Base-by-base conservation (phyloP, 2,888 invertebrate species). In the Nematopogon swammerdamellus region DNA sequence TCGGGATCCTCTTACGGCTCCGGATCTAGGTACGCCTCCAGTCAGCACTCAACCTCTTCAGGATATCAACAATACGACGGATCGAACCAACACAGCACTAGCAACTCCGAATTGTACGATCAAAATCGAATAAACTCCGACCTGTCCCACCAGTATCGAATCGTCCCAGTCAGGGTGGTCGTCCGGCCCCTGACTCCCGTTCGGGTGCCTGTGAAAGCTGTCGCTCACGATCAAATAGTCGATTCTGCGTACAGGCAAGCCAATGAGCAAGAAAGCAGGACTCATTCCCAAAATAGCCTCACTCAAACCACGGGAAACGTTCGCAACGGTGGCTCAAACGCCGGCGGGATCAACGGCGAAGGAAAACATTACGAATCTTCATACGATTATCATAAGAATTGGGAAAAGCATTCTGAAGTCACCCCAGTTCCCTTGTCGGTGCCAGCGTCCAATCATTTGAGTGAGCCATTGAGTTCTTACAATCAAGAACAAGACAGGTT, bases 331-430 rank as follows among this genome's bases (percentile, higher is more conserved):
- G 45, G 44, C 43, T 20, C 25, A 5, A 18, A 14, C 16, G 19
- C 43, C 44, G 44, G 44, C 30, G 29, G 44, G 5, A 43, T 44
- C 20, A 20, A 44, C 20, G 44, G 44, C 18, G 14, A 43, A 25
- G 44, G 44, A 19, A 77, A 70, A 56, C 65, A 66, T 54, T 77
- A 76, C 49, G 72, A 79, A 57, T 67, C 76, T 10, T 67, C 73
- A 17, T 77, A 75, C 53, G 71, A 63, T 49, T 79, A 79, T 52
- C 65, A 59, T 42, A 80, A 79, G 55, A 61, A 72, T 63, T 79
- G 77, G 79, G 77, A 80, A 59, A 75, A 72, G 55, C 75, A 73
- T 47, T 60, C 62, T 8, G 57, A 60, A 47, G 72, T 75, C 18
- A 56, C 58, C 25, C 54, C 56, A 19, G 51, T 58, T 19, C 54